phyloP scores from a whole-genome alignment of 2,113 vertebrate species.

The Carassius auratus region DNA sequence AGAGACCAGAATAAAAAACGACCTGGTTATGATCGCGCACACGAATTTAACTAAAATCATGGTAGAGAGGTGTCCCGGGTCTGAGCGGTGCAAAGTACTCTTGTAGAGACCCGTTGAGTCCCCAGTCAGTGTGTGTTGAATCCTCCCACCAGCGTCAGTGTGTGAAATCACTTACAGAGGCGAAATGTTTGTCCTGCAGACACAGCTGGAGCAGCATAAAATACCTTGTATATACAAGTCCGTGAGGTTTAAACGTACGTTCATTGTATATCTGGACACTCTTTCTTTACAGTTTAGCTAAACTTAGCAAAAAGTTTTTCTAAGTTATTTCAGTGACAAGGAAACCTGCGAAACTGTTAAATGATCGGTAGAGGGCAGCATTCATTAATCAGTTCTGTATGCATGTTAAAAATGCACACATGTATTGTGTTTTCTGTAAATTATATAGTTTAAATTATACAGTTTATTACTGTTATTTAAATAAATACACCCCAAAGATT shows the following conservation, averaged over 20 bases:
- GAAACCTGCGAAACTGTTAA: neutral
- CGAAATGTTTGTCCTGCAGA: neutral
- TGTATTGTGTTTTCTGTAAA: neutral
- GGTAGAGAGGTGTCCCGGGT: neutral
- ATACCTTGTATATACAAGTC: neutral
- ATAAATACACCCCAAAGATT: neutral
- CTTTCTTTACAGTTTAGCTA: neutral
- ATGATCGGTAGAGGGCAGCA: slow-evolving; percentile 2
- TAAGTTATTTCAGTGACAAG: neutral
- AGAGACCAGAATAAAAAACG: slow-evolving; percentile 84
- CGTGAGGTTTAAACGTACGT: neutral
- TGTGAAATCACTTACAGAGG: neutral
- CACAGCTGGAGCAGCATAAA: neutral
- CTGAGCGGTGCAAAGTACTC: neutral
- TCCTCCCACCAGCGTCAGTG: slow-evolving; percentile 30
- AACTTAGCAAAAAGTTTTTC: neutral
- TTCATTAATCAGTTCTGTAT: neutral
- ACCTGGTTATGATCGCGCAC: slow-evolving; percentile 81
- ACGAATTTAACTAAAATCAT: slow-evolving; percentile 80
- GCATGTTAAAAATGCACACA: neutral
- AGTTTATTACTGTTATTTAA: neutral
- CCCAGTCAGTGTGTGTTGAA: neutral
- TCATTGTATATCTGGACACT: neutral
- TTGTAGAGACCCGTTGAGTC: neutral
- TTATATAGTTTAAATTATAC: neutral